Evolutionary conservation across 2,888 invertebrate genomes (phyloP).

Genomic region (Lasioglossum malachurum): DNA sequence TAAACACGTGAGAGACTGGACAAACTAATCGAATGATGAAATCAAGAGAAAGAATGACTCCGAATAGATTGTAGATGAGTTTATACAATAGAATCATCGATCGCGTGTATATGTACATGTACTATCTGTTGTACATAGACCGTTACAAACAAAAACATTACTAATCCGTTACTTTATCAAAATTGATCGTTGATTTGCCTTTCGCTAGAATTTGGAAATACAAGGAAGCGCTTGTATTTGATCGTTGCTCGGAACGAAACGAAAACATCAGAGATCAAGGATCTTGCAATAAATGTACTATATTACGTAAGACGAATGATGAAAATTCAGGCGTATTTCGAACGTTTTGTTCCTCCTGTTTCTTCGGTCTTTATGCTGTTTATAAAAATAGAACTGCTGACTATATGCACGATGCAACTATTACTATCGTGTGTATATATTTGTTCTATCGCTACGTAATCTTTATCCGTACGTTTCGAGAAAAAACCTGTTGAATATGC

Average conservation of each 20-base stretch:
- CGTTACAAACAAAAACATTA: not conserved
- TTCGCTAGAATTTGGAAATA: conserved; percentile 2
- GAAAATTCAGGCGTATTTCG: conserved; percentile 7
- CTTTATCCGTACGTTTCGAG: not conserved
- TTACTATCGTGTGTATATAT: conserved; percentile 4
- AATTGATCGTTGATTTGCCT: conserved; percentile 3
- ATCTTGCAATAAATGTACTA: conserved; percentile 16
- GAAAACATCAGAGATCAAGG: conserved; percentile 4
- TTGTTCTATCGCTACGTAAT: conserved; percentile 8
- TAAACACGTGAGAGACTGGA: not conserved
- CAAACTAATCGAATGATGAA: not conserved
- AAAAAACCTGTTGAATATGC: not conserved
- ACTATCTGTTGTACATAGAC: not conserved
- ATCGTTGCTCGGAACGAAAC: not conserved
- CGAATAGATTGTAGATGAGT: not conserved
- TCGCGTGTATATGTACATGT: not conserved
- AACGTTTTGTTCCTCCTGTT: conserved; percentile 26
- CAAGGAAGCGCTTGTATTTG: not conserved
- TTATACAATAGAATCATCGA: not conserved
- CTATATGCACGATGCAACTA: conserved; percentile 30
- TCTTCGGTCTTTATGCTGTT: conserved; percentile 22
- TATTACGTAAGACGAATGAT: conserved; percentile 7
- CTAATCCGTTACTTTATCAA: not conserved
- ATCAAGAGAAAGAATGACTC: not conserved
- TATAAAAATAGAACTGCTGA: conserved; percentile 54